These are phyloP conservation scores for Gymnoscelis rufifasciata DNA, from an alignment of 2,888 invertebrate species.

Conservation along the genomic window DNA sequence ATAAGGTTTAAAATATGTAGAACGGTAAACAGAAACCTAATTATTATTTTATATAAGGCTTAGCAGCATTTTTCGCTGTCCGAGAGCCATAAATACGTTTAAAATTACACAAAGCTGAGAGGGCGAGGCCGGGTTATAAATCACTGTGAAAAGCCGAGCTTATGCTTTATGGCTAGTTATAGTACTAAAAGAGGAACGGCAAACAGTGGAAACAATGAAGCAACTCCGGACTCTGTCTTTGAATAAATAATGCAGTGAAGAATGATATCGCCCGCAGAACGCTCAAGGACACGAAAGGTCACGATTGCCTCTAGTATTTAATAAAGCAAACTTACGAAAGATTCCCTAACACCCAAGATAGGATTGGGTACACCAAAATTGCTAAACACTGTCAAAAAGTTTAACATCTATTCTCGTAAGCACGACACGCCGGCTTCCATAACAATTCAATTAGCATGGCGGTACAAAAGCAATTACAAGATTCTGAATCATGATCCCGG, in stretches of 20 bases:
- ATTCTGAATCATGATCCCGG: constrained; percentile 10
- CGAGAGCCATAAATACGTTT: constrained; percentile 55
- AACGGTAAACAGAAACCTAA: no score
- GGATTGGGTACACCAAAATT: no score
- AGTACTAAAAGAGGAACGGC: constrained; percentile 34
- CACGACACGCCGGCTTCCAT: constrained; percentile 1
- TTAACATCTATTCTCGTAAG: constrained; percentile 4
- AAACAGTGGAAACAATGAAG: constrained; percentile 36
- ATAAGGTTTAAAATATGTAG: no score
- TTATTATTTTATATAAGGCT: constrained; percentile 14
- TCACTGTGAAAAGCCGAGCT: constrained; percentile 36
- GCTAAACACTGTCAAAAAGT: neutral
- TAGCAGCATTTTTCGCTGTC: constrained; percentile 30
- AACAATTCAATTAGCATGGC: constrained; percentile 9
- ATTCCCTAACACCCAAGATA: no score
- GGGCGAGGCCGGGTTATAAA: constrained; percentile 44
- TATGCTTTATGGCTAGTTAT: constrained; percentile 38
- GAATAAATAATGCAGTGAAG: constrained; percentile 35
- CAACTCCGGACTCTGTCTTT: constrained; percentile 26
- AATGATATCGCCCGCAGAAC: constrained; percentile 26
- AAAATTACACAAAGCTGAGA: constrained; percentile 52
- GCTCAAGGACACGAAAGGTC: constrained; percentile 28
- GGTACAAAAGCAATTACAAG: constrained; percentile 11
- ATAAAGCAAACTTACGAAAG: constrained; percentile 8
- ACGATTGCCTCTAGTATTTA: constrained; percentile 21